Base-by-base conservation (phyloP, 2,888 invertebrate species). In the Entomobrya proxima region DNA sequence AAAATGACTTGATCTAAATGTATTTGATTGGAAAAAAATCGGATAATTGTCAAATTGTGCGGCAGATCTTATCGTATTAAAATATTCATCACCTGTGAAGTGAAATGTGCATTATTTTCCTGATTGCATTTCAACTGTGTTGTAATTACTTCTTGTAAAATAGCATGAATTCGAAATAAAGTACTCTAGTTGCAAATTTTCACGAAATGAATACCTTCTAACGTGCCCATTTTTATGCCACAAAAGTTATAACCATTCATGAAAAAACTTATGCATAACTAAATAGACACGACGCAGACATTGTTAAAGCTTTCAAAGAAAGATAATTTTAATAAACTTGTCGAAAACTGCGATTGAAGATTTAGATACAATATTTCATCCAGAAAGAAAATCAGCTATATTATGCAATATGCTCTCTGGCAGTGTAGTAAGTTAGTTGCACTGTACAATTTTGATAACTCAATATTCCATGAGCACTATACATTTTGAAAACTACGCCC, bases 151-250 rank as follows among this genome's bases (percentile, higher is more conserved):
- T 61, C 69, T 79, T 81, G 74, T 72, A 58, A 76, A 52, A 40
- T 72, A 85, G 61, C 61, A 79, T 78, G 44, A 72, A 78, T 79
- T 85, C 74, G 85, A 52, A 85, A 85, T 85, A 85, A 85, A 75
- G 58, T 27, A 80, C 24, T 55, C 18, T 55, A 21, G 40, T 52
- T 83, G 64, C 82, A 82, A 82, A 81, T 72, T 69, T 80, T 69
- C 52, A 67, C 24, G 50, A 80, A 75, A 21, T 30, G 11, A 5
- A 2, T 55, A 27, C 4, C 13, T 55, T 55, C 6, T 6, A 24
- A 18, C 21, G n/a, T 52, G n/a, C n/a, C n/a, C n/a, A n/a, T n/a
- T 9, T 1, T 9, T n/a, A 3, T 52, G 52, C 18, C 52, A n/a
- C 18, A 3, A 52, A 2, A 52, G 21, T 18, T 4, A 21, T 18